Conservation (phyloP, 2,888 invertebrate species). For the Gandaritis pyraliata region DNA sequence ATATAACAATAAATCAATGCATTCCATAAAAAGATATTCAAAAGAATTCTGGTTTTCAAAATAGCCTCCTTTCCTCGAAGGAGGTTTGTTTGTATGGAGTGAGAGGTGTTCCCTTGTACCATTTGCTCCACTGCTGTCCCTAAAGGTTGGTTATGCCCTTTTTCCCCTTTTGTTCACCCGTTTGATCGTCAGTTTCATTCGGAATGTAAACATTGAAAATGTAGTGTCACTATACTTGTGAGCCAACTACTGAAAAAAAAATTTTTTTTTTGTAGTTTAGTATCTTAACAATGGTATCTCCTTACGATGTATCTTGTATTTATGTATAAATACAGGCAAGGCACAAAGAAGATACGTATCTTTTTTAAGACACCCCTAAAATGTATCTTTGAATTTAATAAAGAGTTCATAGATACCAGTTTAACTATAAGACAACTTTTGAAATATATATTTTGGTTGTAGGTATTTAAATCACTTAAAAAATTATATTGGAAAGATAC, state of each 20-base stretch:
- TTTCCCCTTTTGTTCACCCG: conserved; percentile 31
- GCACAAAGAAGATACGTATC: no score
- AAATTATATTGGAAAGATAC: no score
- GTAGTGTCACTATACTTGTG: neutral
- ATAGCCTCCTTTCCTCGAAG: conserved; percentile 37
- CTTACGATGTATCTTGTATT: no score
- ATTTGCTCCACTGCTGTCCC: conserved; percentile 53
- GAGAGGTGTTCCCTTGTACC: conserved; percentile 61
- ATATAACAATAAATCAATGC: no score
- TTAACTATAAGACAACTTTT: no score
- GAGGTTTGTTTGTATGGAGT: conserved; percentile 51
- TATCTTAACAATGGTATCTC: neutral
- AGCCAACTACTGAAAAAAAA: neutral
- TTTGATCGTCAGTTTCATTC: conserved; percentile 43
- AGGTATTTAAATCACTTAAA: no score
- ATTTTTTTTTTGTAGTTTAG: neutral
- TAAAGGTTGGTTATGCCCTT: conserved; percentile 54
- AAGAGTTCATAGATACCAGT: no score
- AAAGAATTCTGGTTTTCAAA: conserved; percentile 10
- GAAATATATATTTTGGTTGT: no score
- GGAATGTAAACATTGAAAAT: conserved; percentile 7
- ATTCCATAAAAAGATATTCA: no score
- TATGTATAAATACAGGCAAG: no score
- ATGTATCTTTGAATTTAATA: no score
- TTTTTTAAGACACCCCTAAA: no score